These are phyloP conservation scores for Atethmia centrago DNA, from an alignment of 2,888 invertebrate species.

Conservation along the genomic window DNA sequence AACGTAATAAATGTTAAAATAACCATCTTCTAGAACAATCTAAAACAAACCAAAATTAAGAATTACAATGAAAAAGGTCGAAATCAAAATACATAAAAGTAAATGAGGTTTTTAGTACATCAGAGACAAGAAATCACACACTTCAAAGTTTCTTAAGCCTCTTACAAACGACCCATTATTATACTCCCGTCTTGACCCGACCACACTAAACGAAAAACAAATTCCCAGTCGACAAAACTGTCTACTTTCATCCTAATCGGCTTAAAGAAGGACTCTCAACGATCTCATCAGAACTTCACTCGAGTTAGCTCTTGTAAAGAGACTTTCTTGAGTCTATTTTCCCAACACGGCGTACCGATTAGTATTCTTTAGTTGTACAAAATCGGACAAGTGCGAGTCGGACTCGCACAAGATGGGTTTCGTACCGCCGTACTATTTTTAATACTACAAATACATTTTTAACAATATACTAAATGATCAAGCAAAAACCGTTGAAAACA, in stretches of 20 bases:
- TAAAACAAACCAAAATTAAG: too few species aligned
- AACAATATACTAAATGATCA: background rate
- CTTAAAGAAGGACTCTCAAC: constrained; percentile 41
- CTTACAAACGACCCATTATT: constrained; percentile 8
- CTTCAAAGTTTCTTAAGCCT: background rate
- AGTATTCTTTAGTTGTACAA: constrained; percentile 46
- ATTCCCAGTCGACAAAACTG: constrained; percentile 30
- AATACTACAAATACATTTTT: background rate
- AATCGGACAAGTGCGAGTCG: background rate
- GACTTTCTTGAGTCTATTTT: constrained; percentile 43
- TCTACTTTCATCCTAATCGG: constrained; percentile 49
- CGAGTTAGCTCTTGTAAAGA: constrained; percentile 38
- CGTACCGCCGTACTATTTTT: background rate
- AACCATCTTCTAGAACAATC: too few species aligned
- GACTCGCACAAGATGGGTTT: too few species aligned
- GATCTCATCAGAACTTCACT: constrained; percentile 56
- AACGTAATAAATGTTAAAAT: background rate
- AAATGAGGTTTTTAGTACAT: background rate
- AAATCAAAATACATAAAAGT: too few species aligned
- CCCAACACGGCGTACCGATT: constrained; percentile 50
- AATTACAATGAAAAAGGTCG: too few species aligned
- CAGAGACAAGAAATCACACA: background rate
- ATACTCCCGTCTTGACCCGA: background rate
- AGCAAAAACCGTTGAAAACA: background rate
- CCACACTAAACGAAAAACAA: constrained; percentile 27